Percentiles rank a stretch among this genome's conserved stretches.
phyloP scores from a whole-genome alignment of 2,113 vertebrate species.

The Cynocephalus volans region DNA sequence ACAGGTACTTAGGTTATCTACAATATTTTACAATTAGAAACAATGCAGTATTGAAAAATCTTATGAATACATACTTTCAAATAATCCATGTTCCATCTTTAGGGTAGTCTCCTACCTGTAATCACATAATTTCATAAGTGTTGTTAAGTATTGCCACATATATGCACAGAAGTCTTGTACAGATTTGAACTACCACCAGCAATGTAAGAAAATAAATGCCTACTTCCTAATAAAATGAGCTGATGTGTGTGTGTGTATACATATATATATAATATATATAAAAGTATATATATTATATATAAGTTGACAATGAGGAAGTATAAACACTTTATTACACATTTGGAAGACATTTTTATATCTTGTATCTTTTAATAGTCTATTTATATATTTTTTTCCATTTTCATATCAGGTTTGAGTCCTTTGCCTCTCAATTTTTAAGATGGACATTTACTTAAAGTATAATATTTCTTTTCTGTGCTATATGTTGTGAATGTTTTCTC shows the following conservation, averaged over 20 bases:
- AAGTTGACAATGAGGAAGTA: too few relatives aligned
- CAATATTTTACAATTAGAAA: not conserved
- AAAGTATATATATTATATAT: too few relatives aligned
- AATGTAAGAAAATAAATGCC: not conserved
- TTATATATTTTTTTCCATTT: not conserved
- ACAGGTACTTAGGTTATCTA: not conserved
- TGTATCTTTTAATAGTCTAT: not conserved
- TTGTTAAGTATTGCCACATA: not conserved
- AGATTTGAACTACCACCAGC: not conserved
- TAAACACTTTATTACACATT: too few relatives aligned
- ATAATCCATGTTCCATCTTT: not conserved
- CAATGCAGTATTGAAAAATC: not conserved
- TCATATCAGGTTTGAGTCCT: not conserved
- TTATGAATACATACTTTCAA: not conserved
- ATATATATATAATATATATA: too few relatives aligned
- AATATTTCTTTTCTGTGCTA: not conserved
- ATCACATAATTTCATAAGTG: not conserved
- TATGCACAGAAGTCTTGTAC: not conserved
- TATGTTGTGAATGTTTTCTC: not conserved
- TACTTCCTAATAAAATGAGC: not conserved
- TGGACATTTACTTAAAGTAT: not conserved
- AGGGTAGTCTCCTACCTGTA: not conserved
- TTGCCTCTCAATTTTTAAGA: not conserved
- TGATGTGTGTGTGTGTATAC: too few relatives aligned
- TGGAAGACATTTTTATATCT: not conserved